Evolutionary conservation across 1,140 invertebrate genomes (phyloP).

Genomic region (Nebria ingens): DNA sequence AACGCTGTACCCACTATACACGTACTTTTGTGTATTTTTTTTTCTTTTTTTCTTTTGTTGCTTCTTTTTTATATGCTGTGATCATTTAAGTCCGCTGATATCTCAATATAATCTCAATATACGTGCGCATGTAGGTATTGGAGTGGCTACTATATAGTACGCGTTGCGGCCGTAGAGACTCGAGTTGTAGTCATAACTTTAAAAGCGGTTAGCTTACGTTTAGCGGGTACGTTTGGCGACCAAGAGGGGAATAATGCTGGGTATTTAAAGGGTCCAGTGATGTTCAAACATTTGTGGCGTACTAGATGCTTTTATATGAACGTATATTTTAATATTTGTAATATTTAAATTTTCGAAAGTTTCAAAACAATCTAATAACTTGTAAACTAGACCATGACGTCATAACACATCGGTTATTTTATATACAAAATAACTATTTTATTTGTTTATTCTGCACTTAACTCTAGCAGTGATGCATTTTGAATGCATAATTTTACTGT

Average conservation of each 20-base stretch:
- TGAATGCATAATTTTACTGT: too few species aligned
- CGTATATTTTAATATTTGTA: too few species aligned
- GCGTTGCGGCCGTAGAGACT: too few species aligned
- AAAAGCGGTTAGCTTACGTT: background rate
- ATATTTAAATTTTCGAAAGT: too few species aligned
- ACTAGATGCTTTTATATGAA: too few species aligned
- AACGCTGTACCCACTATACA: background rate
- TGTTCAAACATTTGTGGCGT: background rate
- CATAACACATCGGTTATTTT: too few species aligned
- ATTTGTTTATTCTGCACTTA: too few species aligned
- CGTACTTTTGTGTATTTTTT: background rate
- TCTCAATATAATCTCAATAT: conserved; percentile 9
- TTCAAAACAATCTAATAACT: too few species aligned
- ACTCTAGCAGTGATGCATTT: too few species aligned
- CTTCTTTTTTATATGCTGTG: background rate
- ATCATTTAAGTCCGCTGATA: conserved; percentile 5
- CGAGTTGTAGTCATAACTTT: conserved; percentile 2
- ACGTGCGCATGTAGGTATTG: background rate
- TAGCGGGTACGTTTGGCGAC: background rate
- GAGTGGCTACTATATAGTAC: too few species aligned
- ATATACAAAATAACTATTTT: too few species aligned
- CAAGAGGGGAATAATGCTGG: background rate
- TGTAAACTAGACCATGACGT: too few species aligned
- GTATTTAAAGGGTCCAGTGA: background rate
- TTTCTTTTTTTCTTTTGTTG: background rate